A percentile compares a stretch with the other conserved stretches of the same genome.
Conservation (phyloP, 2,888 invertebrate genomes). For the Pomacea canaliculata region DNA sequence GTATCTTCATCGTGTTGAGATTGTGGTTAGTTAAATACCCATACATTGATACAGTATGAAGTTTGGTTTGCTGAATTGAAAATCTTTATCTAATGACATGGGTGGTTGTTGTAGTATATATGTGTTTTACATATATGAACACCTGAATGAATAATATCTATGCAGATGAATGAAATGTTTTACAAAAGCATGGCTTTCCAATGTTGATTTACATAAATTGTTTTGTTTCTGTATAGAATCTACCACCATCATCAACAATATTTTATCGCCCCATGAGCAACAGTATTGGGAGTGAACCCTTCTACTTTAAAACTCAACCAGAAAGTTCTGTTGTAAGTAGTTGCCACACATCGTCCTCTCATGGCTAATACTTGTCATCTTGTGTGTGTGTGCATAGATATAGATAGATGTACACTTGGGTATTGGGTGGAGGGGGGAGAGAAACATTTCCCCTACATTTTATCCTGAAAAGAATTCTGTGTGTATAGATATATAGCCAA, state of each 20-base stretch:
- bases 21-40: constrained; percentile 6
- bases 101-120: too few relatives aligned
- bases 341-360: neutral
- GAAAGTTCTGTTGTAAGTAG: constrained; percentile 29
- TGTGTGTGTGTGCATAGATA: too few relatives aligned
- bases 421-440: too few relatives aligned
- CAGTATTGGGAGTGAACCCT: constrained; percentile 40
- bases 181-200: neutral
- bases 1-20: constrained; percentile 10
- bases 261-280: constrained; percentile 49
- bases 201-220: neutral
- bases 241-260: constrained; percentile 42
- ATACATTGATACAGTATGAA: neutral
- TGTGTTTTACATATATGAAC: too few relatives aligned
- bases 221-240: constrained; percentile 37
- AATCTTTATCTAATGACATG: neutral
- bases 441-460: too few relatives aligned
- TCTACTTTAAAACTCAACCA: constrained; percentile 51
- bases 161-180: neutral
- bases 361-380: too few relatives aligned
- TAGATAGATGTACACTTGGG: too few relatives aligned
- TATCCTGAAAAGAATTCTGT: too few relatives aligned
- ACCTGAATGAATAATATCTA: neutral
- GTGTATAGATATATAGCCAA: too few relatives aligned
- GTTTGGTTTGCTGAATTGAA: neutral